Conservation (phyloP, 2,888 invertebrate species). For the Hydrotaea diabolus region DNA sequence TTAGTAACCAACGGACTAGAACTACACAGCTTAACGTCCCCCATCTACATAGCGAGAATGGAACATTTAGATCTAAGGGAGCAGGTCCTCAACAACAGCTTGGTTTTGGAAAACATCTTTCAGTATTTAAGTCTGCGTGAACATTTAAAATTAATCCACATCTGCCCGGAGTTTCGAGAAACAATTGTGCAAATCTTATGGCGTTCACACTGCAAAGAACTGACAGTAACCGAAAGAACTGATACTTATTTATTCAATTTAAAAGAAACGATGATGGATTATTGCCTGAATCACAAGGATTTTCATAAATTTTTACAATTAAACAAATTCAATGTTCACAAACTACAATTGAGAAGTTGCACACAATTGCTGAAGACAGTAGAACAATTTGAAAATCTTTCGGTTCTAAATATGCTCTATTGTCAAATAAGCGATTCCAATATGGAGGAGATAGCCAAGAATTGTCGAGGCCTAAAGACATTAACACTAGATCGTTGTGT, state of each 20-base stretch:
- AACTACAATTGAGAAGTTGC: background rate
- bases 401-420: background rate
- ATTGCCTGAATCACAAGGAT: background rate
- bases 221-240: background rate
- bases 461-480: background rate
- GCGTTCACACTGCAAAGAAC: background rate
- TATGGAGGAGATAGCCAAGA: background rate
- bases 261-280: background rate
- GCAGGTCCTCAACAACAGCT: background rate
- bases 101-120: conserved; percentile 10
- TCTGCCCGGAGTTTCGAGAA: conserved; percentile 8
- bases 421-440: background rate
- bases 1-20: background rate
- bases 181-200: conserved; percentile 1
- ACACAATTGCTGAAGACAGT: background rate
- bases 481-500: conserved; percentile 11
- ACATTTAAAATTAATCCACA: background rate
- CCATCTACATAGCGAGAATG: background rate
- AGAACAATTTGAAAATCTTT: background rate
- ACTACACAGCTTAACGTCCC: background rate
- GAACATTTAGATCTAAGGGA: background rate
- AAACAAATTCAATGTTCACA: background rate
- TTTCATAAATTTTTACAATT: background rate
- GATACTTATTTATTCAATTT: background rate
- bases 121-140: background rate